Base-by-base conservation (phyloP, 2,797 vertebrate genomes). In the Diplodus sargus region DNA sequence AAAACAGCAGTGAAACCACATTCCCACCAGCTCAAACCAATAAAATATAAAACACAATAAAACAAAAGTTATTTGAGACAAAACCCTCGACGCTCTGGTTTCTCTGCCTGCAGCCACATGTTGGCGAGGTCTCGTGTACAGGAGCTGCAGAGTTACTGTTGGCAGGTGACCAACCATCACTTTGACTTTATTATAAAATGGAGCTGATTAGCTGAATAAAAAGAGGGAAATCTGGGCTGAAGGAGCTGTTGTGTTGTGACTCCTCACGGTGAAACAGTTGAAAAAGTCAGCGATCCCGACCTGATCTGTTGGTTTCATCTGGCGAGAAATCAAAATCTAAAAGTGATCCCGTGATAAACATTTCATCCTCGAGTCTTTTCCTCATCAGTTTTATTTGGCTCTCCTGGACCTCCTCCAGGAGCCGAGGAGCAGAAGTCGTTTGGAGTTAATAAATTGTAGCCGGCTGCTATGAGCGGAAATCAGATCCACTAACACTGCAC, bases 21-120 rank as follows among this genome's bases (percentile, higher is more conserved):
- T 76, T 90, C 87, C 82, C 85, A 83, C 22, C 76, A 78, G 66
- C 70, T 83, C 75, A 20, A 60, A 81, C 51, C 75, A 78, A 80
- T 83, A 76, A 81, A 76, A 69, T 15, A 23, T 6, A 53, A 72
- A 84, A 81, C 60, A 65, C 76, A 82, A 74, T 83, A 74, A 82
- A 82, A 78, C 42, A 28, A 16, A 47, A 73, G 62, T 47, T 42
- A 66, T 56, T 53, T 51, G 74, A 79, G 51, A 48, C 34, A 15
- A 72, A 71, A 39, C 69, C 45, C 51, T 66, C 18, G n/a, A 78
- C 71, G 39, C 74, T 23, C 18, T 11, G 63, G 59, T 47, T 66
- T 70, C 28, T 65, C 39, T 61, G 69, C 67, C n/a, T 13, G 10
- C 25, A 39, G 82, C 75, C 80, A 78, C 47, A 73, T 0, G 45